phyloP scores from a whole-genome alignment of 2,113 vertebrate species.

The Campylorhamphus procurvoides region DNA sequence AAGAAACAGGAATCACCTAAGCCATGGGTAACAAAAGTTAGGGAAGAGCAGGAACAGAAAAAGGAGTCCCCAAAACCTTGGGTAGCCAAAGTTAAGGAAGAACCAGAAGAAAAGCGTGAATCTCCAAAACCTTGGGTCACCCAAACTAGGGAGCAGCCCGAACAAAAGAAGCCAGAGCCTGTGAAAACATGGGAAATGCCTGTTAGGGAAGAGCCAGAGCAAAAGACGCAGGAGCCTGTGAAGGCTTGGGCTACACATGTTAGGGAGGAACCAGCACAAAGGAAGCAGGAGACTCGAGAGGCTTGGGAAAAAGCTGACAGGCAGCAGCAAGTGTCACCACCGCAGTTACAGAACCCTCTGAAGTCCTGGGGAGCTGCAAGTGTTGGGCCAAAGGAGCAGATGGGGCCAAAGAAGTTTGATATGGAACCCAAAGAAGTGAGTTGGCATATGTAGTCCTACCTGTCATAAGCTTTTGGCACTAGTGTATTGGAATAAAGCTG shows the following conservation, averaged over 20 bases:
- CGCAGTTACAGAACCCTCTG: conserved; percentile 53
- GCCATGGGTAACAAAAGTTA: conserved; percentile 41
- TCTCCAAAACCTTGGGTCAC: conserved; percentile 79
- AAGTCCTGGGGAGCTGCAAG: conserved; percentile 83
- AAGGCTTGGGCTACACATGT: conserved; percentile 51
- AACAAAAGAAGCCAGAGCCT: conserved; percentile 59
- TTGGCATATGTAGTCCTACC: conserved; percentile 47
- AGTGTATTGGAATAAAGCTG: background rate
- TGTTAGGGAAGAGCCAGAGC: conserved; percentile 69
- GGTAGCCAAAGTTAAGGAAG: conserved; percentile 59
- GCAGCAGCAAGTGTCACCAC: conserved; percentile 38
- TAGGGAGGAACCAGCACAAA: conserved; percentile 75
- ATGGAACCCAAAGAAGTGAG: conserved; percentile 82
- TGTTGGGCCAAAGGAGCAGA: conserved; percentile 78
- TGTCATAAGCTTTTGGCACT: conserved; percentile 26
- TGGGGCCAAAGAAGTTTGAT: conserved; percentile 74
- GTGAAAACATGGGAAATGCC: conserved; percentile 62
- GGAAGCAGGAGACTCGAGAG: conserved; percentile 67
- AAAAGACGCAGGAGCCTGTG: conserved; percentile 63
- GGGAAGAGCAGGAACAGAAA: conserved; percentile 75
- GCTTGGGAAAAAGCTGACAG: conserved; percentile 68
- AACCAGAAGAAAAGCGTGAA: conserved; percentile 72
- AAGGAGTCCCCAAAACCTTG: conserved; percentile 48
- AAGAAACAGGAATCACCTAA: conserved; percentile 61
- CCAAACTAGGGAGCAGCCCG: conserved; percentile 62